These are phyloP conservation scores for Pipistrellus nathusii DNA, from an alignment of 2,797 vertebrate species.

Conservation along the genomic window DNA sequence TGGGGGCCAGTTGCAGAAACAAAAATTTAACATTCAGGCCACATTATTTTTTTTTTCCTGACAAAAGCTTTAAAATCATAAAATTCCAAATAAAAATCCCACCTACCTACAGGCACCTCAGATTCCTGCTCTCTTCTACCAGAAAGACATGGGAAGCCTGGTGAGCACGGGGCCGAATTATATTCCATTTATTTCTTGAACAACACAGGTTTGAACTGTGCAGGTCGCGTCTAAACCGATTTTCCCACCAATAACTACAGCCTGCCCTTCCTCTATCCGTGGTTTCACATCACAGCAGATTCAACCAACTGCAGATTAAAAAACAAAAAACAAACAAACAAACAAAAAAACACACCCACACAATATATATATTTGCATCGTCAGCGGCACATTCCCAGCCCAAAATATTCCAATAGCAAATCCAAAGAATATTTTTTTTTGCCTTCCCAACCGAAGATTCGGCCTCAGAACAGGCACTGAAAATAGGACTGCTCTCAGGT, in stretches of 20 bases:
- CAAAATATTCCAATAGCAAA: neutral
- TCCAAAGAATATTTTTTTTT: neutral
- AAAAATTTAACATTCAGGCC: neutral
- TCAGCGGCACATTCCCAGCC: neutral
- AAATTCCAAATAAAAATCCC: neutral
- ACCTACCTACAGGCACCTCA: neutral
- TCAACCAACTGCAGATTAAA: neutral
- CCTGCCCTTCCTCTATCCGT: no score
- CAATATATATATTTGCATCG: neutral
- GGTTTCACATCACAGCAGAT: neutral
- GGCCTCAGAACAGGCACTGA: neutral
- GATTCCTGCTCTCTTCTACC: fast-evolving
- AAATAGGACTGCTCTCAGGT: neutral
- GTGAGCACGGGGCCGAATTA: neutral
- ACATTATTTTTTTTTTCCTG: neutral
- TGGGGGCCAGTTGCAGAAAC: neutral
- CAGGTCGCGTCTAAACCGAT: fast-evolving
- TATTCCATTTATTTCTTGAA: neutral
- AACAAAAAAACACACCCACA: neutral
- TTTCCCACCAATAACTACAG: neutral
- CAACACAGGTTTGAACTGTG: neutral
- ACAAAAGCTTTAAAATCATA: neutral
- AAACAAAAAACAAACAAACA: neutral
- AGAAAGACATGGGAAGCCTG: neutral
- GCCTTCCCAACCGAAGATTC: neutral